A percentile compares a stretch with the other conserved stretches of the same genome.
These are phyloP conservation scores for Synergus itoensis DNA, from an alignment of 2,888 invertebrate genomes.

Conservation along the genomic window DNA sequence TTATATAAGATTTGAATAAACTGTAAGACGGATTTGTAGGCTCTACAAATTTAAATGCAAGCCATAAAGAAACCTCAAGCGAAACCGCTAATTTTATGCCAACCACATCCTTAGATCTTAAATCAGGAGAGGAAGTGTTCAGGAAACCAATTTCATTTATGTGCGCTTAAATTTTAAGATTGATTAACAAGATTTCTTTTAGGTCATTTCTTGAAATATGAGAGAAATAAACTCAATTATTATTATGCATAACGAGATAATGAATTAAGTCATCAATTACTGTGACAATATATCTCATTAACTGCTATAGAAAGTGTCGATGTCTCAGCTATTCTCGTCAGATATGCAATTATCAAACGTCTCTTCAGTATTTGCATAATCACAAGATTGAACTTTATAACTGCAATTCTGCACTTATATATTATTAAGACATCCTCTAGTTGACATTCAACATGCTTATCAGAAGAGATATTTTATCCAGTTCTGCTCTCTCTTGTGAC, in stretches of 20 bases:
- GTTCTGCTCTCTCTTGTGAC: neutral
- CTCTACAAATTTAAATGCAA: neutral
- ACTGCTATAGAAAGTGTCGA: neutral
- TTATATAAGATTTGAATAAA: neutral
- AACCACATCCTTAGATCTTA: neutral
- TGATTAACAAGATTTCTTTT: neutral
- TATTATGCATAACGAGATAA: too few relatives aligned
- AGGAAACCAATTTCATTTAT: neutral
- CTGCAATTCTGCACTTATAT: neutral
- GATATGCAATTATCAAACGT: slow-evolving; percentile 6
- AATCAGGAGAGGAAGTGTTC: neutral
- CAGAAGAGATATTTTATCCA: neutral
- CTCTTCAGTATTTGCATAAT: slow-evolving; percentile 14
- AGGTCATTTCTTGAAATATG: neutral
- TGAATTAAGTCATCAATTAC: neutral
- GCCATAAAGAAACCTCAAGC: neutral
- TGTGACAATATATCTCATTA: neutral
- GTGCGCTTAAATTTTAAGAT: neutral
- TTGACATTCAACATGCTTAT: slow-evolving; percentile 11
- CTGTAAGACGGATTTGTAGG: neutral
- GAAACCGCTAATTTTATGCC: neutral
- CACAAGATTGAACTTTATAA: slow-evolving; percentile 16
- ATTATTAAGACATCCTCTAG: neutral
- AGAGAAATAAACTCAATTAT: too few relatives aligned
- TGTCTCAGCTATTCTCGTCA: neutral